phyloP scores from a whole-genome alignment of 2,888 invertebrate genomes.

The Pachymerium ferrugineum region DNA sequence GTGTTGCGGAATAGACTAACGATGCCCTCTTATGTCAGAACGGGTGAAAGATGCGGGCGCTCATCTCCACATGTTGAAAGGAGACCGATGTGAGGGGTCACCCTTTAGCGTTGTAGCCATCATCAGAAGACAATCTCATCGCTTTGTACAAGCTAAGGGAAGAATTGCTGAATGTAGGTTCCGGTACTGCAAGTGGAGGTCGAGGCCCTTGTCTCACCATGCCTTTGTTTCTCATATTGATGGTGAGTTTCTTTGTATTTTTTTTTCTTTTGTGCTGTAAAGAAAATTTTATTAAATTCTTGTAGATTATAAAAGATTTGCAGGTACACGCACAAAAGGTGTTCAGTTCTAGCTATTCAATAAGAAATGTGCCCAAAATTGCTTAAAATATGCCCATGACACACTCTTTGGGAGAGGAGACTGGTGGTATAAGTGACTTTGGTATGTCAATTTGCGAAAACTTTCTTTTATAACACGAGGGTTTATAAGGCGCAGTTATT shows the following conservation, averaged over 20 bases:
- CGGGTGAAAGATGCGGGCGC: background rate
- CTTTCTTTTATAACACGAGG: too few species aligned
- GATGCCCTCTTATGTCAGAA: background rate
- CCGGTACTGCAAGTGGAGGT: background rate
- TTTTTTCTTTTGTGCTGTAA: background rate
- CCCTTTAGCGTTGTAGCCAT: background rate
- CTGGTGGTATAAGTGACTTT: too few species aligned
- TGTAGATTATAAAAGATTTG: too few species aligned
- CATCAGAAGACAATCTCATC: background rate
- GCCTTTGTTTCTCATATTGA: background rate
- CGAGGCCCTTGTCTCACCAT: background rate
- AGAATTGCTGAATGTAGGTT: constrained; percentile 6
- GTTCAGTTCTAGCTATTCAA: too few species aligned
- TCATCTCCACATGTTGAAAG: background rate
- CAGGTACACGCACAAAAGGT: too few species aligned
- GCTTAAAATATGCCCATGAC: too few species aligned
- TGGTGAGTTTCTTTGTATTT: constrained; percentile 1
- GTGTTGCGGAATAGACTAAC: background rate
- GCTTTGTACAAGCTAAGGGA: background rate
- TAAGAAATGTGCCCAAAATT: too few species aligned
- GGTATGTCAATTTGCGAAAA: too few species aligned
- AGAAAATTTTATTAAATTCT: background rate
- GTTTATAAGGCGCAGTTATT: too few species aligned
- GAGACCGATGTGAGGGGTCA: background rate
- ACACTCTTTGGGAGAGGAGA: too few species aligned